A percentile compares a stretch with the other conserved stretches of the same genome.
phyloP scores from a whole-genome alignment of 2,888 invertebrate genomes.

The Philhelius pedissequus region DNA sequence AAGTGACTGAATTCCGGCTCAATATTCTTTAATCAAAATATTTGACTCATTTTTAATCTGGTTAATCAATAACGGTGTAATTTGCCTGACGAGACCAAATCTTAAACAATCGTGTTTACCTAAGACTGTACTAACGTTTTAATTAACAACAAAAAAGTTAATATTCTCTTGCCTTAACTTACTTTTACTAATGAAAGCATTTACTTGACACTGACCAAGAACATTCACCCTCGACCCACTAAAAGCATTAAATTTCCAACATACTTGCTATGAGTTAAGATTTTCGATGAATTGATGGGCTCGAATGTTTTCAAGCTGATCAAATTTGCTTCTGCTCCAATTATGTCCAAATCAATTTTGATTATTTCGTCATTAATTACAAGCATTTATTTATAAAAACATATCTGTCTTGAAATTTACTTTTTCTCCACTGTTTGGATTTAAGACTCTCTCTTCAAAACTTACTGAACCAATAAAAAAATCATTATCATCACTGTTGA shows the following conservation, averaged over 20 bases:
- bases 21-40: neutral
- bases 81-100: neutral
- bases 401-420: neutral
- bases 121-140: neutral
- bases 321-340: no score
- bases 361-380: no score
- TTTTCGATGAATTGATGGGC: no score
- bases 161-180: neutral
- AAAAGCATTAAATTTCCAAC: neutral
- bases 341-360: no score
- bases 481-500: no score
- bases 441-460: neutral
- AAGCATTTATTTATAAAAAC: neutral
- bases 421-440: neutral
- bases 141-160: neutral
- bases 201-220: slow-evolving; percentile 2
- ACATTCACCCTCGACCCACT: slow-evolving; percentile 3
- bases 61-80: neutral
- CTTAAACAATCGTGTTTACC: neutral
- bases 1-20: no score
- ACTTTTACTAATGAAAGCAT: no score
- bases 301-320: no score
- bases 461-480: no score
- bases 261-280: no score
- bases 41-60: neutral